Evolutionary conservation across 2,797 vertebrate genomes (phyloP).

Genomic region (Lepilemur septentrionalis): DNA sequence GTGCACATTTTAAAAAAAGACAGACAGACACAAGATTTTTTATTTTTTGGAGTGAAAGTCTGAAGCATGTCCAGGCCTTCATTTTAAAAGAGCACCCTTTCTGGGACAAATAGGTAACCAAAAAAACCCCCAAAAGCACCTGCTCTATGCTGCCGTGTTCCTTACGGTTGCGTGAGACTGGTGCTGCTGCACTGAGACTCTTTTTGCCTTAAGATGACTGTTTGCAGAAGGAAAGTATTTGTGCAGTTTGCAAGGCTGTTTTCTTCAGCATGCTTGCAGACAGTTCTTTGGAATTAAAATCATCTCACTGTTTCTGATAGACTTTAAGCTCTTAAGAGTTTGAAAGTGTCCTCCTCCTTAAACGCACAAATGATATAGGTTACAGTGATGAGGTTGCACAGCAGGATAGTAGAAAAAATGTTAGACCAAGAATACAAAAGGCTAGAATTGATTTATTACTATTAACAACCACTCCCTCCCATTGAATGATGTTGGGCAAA

Average conservation of each 20-base stretch:
- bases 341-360: neutral
- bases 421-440: neutral
- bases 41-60: conserved; percentile 47
- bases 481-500: neutral
- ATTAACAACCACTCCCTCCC: neutral
- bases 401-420: neutral
- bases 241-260: neutral
- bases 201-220: neutral
- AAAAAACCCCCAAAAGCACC: neutral
- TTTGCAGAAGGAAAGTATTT: neutral
- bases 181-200: neutral
- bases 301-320: neutral
- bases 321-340: neutral
- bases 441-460: neutral
- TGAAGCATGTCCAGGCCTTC: neutral
- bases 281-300: neutral
- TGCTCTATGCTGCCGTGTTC: conserved; percentile 66
- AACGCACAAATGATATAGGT: neutral
- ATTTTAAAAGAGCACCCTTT: neutral
- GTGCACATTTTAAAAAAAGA: neutral
- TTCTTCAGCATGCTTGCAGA: neutral
- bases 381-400: neutral
- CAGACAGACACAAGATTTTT: neutral
- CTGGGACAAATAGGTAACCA: neutral
- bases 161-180: conserved; percentile 42